phyloP scores from a whole-genome alignment of 2,888 invertebrate species.

The Catocala fraxini region DNA sequence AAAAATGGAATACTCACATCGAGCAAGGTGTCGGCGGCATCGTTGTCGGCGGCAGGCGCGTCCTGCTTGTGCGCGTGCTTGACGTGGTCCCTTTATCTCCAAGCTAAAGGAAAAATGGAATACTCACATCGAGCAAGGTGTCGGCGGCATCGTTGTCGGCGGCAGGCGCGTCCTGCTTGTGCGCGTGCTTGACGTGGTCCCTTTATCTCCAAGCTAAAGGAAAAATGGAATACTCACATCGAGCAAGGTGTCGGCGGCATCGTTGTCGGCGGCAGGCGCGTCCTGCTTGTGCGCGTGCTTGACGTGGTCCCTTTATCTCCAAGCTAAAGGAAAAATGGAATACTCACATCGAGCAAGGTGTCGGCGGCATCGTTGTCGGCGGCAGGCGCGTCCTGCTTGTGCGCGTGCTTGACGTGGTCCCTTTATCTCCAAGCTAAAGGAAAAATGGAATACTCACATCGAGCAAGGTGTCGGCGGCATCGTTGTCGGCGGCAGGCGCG shows the following conservation, averaged over 20 bases:
- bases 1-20: conserved; percentile 6
- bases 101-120: not conserved
- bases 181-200: conserved; percentile 91
- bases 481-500: not conserved
- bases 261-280: not conserved
- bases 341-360: conserved; percentile 3
- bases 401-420: conserved; percentile 91
- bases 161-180: conserved; percentile 64
- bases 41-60: not conserved
- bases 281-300: conserved; percentile 88
- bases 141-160: not conserved
- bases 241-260: not conserved
- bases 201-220: no score
- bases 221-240: conserved; percentile 6
- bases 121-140: conserved; percentile 3
- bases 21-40: not conserved
- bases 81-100: conserved; percentile 88
- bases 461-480: not conserved
- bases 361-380: not conserved
- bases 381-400: conserved; percentile 64
- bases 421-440: no score
- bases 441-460: conserved; percentile 6
- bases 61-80: conserved; percentile 88
- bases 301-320: conserved; percentile 88
- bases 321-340: not conserved